phyloP scores from a whole-genome alignment of 2,113 vertebrate species.

The Heterochromis multidens region DNA sequence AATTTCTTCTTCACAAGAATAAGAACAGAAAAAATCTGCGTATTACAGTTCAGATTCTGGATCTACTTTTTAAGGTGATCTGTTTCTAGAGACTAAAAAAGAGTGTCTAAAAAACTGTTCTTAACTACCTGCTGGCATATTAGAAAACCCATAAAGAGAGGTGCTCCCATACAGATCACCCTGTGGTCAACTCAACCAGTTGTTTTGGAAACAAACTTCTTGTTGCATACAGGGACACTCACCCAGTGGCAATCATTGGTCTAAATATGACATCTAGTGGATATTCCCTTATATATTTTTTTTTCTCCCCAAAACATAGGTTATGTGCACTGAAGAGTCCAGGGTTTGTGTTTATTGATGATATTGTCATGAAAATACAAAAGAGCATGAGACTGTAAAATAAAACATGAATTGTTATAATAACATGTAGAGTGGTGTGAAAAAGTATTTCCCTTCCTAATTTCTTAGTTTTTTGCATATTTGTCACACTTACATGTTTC shows the following conservation, averaged over 20 bases:
- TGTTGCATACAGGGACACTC: neutral
- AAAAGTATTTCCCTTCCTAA: no score
- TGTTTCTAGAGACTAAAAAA: neutral
- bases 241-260: neutral
- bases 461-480: no score
- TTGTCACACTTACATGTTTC: no score
- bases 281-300: neutral
- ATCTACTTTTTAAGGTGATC: neutral
- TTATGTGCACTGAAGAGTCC: neutral
- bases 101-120: no score
- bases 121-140: neutral
- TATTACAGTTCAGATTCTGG: neutral
- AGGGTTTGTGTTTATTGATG: neutral
- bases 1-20: neutral
- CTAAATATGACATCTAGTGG: conserved; percentile 32
- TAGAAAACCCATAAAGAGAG: neutral
- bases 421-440: no score
- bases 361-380: neutral
- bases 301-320: neutral
- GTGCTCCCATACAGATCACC: neutral
- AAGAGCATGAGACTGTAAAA: neutral
- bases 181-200: neutral
- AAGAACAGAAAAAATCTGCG: neutral
- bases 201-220: neutral
- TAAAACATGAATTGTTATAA: neutral